Conservation (phyloP, 1,140 invertebrate species). For the Pseudomyrmex gracilis region DNA sequence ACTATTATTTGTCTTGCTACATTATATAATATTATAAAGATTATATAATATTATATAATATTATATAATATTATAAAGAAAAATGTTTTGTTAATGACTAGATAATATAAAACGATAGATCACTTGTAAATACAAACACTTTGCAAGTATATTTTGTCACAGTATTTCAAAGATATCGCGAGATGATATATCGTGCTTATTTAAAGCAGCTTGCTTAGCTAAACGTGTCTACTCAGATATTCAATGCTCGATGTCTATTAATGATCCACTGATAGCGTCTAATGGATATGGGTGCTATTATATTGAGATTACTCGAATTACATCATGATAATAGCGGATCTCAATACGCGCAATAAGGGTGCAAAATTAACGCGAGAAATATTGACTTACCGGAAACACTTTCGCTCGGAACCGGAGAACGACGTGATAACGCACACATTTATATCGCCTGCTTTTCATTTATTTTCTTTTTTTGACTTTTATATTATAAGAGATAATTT, state of each 20-base stretch:
- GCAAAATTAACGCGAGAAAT: neutral
- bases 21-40: no score
- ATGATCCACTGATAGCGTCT: conserved; percentile 6
- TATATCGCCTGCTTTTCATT: neutral
- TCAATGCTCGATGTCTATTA: conserved; percentile 13
- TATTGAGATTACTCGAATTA: conserved; percentile 4
- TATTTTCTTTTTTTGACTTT: neutral
- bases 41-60: no score
- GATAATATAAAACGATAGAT: no score
- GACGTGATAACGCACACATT: no score
- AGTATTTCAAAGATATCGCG: no score
- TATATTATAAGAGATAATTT: neutral
- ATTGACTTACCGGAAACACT: conserved; percentile 16
- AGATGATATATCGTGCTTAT: neutral
- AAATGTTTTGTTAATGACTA: no score
- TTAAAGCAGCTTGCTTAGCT: conserved; percentile 1
- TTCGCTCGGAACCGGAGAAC: neutral
- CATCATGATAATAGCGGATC: neutral
- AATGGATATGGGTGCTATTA: conserved; percentile 1
- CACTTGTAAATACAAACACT: no score
- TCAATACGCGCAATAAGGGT: neutral
- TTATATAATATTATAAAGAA: no score
- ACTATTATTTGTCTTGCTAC: no score
- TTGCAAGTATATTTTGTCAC: no score
- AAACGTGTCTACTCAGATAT: conserved; percentile 15